A percentile compares a stretch with the other conserved stretches of the same genome.
These are phyloP conservation scores for Tortrix viridana DNA, from an alignment of 2,888 invertebrate genomes.

Conservation along the genomic window DNA sequence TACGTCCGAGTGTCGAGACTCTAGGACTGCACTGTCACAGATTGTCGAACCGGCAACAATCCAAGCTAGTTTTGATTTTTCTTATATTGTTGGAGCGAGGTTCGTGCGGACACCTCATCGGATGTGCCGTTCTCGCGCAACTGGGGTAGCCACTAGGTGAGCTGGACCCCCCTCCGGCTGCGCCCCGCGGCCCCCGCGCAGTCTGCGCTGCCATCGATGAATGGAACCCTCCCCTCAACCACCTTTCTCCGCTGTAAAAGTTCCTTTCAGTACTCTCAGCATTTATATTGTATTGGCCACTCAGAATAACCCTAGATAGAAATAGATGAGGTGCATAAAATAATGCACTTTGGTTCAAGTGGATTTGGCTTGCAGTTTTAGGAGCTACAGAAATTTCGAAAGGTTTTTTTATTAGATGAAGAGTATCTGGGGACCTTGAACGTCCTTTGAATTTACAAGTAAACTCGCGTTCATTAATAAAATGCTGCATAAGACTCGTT, in stretches of 20 bases:
- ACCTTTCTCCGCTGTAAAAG: conserved; percentile 62
- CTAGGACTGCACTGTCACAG: conserved; percentile 6
- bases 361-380: background rate
- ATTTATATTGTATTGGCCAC: conserved; percentile 68
- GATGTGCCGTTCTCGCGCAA: conserved; percentile 52
- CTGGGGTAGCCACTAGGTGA: conserved; percentile 65
- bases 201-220: conserved; percentile 74
- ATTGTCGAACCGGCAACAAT: background rate
- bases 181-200: conserved; percentile 61
- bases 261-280: conserved; percentile 62
- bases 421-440: too few relatives aligned
- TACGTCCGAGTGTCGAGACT: conserved; percentile 4
- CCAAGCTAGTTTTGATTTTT: background rate
- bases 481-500: too few relatives aligned
- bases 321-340: conserved; percentile 57
- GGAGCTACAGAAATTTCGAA: too few relatives aligned
- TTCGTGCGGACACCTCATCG: conserved; percentile 19
- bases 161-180: conserved; percentile 53
- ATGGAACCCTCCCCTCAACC: conserved; percentile 64
- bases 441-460: too few relatives aligned
- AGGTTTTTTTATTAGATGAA: too few relatives aligned
- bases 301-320: conserved; percentile 70
- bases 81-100: conserved; percentile 5
- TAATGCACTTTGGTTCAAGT: conserved; percentile 6
- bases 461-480: too few relatives aligned